Base-by-base conservation (phyloP, 2,797 vertebrate genomes). In the Manis javanica region DNA sequence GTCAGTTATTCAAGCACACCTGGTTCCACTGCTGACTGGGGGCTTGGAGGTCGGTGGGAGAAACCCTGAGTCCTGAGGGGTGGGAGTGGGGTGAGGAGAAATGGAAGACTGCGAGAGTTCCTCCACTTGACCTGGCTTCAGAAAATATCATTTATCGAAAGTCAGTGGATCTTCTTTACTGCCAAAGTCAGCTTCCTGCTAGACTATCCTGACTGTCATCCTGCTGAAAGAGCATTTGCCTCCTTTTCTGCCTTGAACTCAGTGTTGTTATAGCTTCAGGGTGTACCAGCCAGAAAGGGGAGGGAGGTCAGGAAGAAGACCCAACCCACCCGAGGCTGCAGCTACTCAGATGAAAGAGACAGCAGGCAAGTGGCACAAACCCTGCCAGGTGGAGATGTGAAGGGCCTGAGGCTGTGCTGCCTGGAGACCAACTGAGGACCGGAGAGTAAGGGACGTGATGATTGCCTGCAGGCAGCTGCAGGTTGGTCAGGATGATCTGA, bases 291-390 rank as follows among this genome's bases (percentile, higher is more conserved):
- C 24, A 7, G 83, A 42, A 34, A 42, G 51, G 46, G 11, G 59
- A 75, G 5, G 53, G 82, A 61, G 68, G 26, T 19, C 34, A 26
- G 37, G n/a, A 75, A 16, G 46, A 46, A 61, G 42, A 21, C 49
- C 7, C 10, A 34, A 2, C 12, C 15, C 46, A 26, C 46, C 57
- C 7, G 49, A 34, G 64, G 57, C 8, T 5, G 13, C 66, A 66
- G 79, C 81, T 66, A 85, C 59, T 66, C n/a, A 42, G 72, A 23
- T 0, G 0, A 26, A 53, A 49, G 16, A 1, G 34, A 74, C 18
- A 0, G 37, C 1, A 0, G 69, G 34, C 53, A 74, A 39, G n/a
- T 39, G 21, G 0, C 0, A 0, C 19, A 19, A 46, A 15, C 14
- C 37, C 51, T 51, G 16, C 29, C n/a, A 23, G 8, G 34, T 5